phyloP scores from a whole-genome alignment of 1,140 invertebrate species.

The Maniola jurtina region DNA sequence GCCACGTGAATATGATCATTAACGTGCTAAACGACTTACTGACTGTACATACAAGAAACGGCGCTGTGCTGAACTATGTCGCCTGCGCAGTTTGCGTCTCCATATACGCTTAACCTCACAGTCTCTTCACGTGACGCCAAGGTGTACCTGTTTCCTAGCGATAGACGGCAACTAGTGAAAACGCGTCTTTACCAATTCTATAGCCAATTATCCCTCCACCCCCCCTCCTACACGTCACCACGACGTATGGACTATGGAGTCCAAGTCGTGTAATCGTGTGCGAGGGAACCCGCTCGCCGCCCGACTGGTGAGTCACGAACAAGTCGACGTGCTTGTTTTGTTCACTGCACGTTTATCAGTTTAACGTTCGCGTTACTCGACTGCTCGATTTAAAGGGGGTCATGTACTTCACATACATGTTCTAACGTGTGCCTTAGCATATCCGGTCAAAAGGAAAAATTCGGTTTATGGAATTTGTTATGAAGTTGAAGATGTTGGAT shows the following conservation, averaged over 20 bases:
- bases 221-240: neutral
- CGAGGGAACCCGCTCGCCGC: conserved; percentile 55
- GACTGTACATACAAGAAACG: too few relatives aligned
- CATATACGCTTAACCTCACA: too few relatives aligned
- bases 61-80: too few relatives aligned
- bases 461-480: too few relatives aligned
- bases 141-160: too few relatives aligned
- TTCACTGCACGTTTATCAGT: conserved; percentile 23
- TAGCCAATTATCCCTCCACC: neutral
- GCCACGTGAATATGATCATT: too few relatives aligned
- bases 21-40: too few relatives aligned
- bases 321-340: conserved; percentile 31
- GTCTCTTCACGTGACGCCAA: too few relatives aligned
- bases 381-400: conserved; percentile 11
- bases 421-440: neutral
- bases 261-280: neutral
- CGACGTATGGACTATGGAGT: neutral
- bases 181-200: neutral
- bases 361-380: conserved; percentile 26
- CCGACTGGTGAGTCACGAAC: conserved; percentile 43
- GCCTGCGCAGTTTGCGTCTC: too few relatives aligned
- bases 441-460: too few relatives aligned
- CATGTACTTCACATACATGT: neutral
- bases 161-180: neutral
- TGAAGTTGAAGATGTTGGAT: too few relatives aligned